Base-by-base conservation (phyloP, 2,797 vertebrate species). In the Allobates femoralis region DNA sequence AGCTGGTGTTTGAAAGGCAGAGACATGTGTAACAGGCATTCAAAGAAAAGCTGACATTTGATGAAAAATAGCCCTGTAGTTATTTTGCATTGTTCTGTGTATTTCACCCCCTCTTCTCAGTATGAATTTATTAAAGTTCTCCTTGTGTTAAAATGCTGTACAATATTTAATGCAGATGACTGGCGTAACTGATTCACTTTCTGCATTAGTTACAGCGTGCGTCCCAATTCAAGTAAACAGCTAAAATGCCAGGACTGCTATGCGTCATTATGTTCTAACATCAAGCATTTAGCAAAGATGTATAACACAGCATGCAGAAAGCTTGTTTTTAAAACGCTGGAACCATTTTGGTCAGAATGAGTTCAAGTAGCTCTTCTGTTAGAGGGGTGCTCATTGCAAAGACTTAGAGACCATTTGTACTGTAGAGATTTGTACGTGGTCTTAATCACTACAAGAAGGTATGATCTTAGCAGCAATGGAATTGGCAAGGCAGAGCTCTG, bases 41-140 rank as follows among this genome's bases (percentile, higher is more conserved):
- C 53, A 79, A 79, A 79, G 28, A 58, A 79, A n/a, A 79, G n/a
- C 56, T 79, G 32, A 41, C 37, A 79, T 81, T 81, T 81, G 37
- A 23, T 81, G 26, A 51, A 53, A 78, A 79, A 79, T 62, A 26
- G n/a, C 79, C 26, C 41, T 56, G 75, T n/a, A 51, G 60, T 81
- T 60, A 30, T 66, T 66, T 81, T 50, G 41, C 60, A 50, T 50
- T 66, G 62, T 46, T 66, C 60, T 23, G 51, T 51, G n/a, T 77
- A 55, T 77, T 77, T 55, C 50, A 77, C 75, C 28, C 51, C 75
- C 51, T 76, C 50, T 77, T 77, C 75, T 55, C 75, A 77, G 75
- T 77, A 77, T 21, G 41, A 77, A 32, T 77, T 56, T 77, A 55
- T 77, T 77, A 32, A 77, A 56, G 28, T 46, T 37, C 34, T 14